Percentiles rank a stretch among this genome's conserved stretches.
Evolutionary conservation across 2,888 invertebrate genomes (phyloP).

Genomic region (Oscheius sp.): DNA sequence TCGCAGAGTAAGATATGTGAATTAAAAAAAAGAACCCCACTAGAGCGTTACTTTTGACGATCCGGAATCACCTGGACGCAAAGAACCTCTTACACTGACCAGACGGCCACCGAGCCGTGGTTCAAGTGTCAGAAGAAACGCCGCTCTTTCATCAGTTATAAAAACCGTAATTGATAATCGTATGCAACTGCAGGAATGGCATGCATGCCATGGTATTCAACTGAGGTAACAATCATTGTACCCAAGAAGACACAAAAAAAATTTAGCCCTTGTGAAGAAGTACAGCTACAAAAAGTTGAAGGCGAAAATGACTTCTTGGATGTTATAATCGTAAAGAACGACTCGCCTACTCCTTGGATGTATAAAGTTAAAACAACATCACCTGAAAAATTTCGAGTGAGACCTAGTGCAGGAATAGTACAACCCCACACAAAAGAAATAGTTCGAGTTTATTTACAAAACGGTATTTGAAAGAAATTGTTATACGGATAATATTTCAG

Average conservation of each 20-base stretch:
- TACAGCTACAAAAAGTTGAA: constrained; percentile 45
- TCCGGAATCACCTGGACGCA: constrained; percentile 43
- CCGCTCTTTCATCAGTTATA: not conserved
- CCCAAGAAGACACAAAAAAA: not conserved
- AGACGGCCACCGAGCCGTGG: constrained; percentile 39
- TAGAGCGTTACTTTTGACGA: constrained; percentile 59
- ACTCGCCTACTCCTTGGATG: constrained; percentile 41
- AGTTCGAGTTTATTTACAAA: constrained; percentile 59
- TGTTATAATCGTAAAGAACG: constrained; percentile 52
- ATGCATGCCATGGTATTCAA: not conserved
- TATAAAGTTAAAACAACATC: constrained; percentile 88
- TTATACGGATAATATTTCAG: constrained; percentile 35
- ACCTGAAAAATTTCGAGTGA: constrained; percentile 91
- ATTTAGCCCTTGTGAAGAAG: constrained; percentile 54
- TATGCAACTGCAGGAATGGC: constrained; percentile 9
- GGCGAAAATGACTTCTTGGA: constrained; percentile 57
- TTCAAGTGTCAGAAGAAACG: constrained; percentile 41
- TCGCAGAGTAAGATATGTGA: not conserved
- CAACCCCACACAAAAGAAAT: constrained; percentile 51
- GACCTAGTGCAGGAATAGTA: constrained; percentile 76
- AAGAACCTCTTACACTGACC: constrained; percentile 41
- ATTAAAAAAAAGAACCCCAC: constrained; percentile 6
- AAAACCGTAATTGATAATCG: constrained; percentile 10
- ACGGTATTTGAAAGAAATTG: constrained; percentile 38
- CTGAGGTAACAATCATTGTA: constrained; percentile 20